Conservation (phyloP, 2,888 invertebrate species). For the Clostera curtula region DNA sequence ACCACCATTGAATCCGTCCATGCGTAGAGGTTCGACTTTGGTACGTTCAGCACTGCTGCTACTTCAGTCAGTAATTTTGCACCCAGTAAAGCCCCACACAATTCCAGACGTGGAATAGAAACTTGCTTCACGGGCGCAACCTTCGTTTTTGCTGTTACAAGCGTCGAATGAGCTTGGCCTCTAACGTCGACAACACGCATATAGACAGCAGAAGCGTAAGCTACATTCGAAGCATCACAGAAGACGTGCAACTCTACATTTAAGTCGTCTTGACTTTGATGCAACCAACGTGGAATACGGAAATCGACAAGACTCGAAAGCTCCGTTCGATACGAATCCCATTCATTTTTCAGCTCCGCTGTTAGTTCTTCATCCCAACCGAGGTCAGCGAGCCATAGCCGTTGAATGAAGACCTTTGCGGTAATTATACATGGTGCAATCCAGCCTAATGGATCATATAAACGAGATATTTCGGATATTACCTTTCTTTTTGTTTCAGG, state of each 20-base stretch:
- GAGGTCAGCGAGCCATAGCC: constrained; percentile 1
- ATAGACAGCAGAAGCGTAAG: constrained; percentile 1
- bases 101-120: background rate
- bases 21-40: background rate
- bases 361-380: constrained; percentile 20
- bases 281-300: constrained; percentile 3
- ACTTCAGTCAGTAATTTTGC: constrained; percentile 1
- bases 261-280: background rate
- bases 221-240: constrained; percentile 2
- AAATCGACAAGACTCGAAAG: constrained; percentile 1
- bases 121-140: constrained; percentile 7
- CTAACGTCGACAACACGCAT: background rate
- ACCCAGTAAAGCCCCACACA: constrained; percentile 2
- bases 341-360: constrained; percentile 12
- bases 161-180: background rate
- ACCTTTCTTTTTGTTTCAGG: constrained; percentile 22
- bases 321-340: constrained; percentile 11
- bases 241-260: constrained; percentile 4
- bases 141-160: constrained; percentile 4
- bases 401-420: constrained; percentile 20
- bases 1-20: constrained; percentile 1
- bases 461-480: constrained; percentile 17
- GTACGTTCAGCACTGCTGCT: background rate
- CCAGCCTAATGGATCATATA: constrained; percentile 25
- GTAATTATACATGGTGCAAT: constrained; percentile 16